These are phyloP conservation scores for Sebastes glaucus DNA, from an alignment of 2,797 vertebrate genomes.

Conservation along the genomic window DNA sequence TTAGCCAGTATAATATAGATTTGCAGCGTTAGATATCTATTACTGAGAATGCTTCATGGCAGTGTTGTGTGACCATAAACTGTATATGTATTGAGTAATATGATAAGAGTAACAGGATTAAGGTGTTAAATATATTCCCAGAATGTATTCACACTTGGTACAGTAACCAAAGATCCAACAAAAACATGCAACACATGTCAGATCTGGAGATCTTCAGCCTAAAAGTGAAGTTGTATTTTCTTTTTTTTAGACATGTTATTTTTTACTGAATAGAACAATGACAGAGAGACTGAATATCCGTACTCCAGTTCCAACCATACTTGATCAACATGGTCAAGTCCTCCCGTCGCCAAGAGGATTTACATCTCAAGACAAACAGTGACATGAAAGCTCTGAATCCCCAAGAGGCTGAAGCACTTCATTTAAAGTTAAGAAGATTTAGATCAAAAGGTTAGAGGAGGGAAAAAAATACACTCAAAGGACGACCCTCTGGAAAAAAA, in stretches of 20 bases:
- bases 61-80: neutral
- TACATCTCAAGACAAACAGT: conserved; percentile 79
- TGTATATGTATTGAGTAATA: neutral
- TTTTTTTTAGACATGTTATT: conserved; percentile 23
- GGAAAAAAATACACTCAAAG: conserved; percentile 75
- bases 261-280: conserved; percentile 28
- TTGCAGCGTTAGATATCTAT: neutral
- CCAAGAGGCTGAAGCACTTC: conserved; percentile 83
- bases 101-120: conserved; percentile 3
- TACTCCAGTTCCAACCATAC: conserved; percentile 53
- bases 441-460: conserved; percentile 84
- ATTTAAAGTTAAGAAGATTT: conserved; percentile 88
- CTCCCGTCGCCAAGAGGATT: conserved; percentile 75
- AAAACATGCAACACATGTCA: conserved; percentile 18
- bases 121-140: neutral
- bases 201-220: neutral
- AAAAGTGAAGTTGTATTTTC: neutral
- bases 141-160: neutral
- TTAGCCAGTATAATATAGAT: neutral
- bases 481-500: conserved; percentile 54
- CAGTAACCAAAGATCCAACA: neutral
- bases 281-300: conserved; percentile 47
- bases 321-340: conserved; percentile 69
- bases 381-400: conserved; percentile 81
- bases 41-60: neutral